phyloP scores from a whole-genome alignment of 92 coral and sea anemone genomes.

The Plumapathes pennacea region DNA sequence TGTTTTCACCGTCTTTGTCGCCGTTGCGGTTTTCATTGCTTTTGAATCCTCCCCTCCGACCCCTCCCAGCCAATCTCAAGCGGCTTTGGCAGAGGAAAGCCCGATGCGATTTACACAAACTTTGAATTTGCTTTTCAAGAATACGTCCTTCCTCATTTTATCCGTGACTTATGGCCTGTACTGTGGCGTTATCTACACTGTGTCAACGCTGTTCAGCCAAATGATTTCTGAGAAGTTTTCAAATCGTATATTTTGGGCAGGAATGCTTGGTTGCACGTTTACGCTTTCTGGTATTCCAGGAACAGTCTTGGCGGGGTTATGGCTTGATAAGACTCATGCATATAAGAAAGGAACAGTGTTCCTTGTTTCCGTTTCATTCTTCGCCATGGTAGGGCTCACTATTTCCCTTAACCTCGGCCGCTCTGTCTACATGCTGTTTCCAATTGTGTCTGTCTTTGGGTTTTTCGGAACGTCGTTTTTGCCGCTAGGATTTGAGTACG shows the following conservation, averaged over 20 bases:
- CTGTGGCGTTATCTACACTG: slow-evolving; percentile 44
- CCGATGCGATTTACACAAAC: slow-evolving; percentile 41
- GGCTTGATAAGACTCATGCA: slow-evolving; percentile 61
- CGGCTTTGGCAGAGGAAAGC: slow-evolving; percentile 23
- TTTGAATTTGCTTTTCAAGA: slow-evolving; percentile 17
- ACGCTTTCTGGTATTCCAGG: slow-evolving; percentile 65
- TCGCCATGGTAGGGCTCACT: slow-evolving; percentile 48
- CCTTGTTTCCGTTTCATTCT: slow-evolving; percentile 23
- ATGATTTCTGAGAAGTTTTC: slow-evolving; percentile 39
- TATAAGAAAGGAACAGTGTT: slow-evolving; percentile 50
- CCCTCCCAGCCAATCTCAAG: slow-evolving; percentile 71
- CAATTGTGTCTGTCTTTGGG: slow-evolving; percentile 44
- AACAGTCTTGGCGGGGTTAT: slow-evolving; percentile 46
- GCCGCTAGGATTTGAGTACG: slow-evolving; percentile 63
- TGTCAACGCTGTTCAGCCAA: slow-evolving; percentile 49
- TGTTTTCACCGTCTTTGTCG: slow-evolving; percentile 36
- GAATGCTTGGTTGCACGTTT: slow-evolving; percentile 41
- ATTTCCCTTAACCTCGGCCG: slow-evolving; percentile 38
- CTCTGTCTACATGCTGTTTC: slow-evolving; percentile 39
- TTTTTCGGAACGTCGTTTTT: slow-evolving; percentile 57
- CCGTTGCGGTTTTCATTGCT: slow-evolving; percentile 41
- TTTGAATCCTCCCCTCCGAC: slow-evolving; percentile 58
- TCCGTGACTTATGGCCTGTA: slow-evolving; percentile 49
- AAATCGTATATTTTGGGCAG: slow-evolving; percentile 31
- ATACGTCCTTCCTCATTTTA: slow-evolving; percentile 42